Evolutionary conservation across 2,888 invertebrate species (phyloP), one percentile per base, ranked within the genome.

Genomic region (Halictus quadricinctus): DNA sequence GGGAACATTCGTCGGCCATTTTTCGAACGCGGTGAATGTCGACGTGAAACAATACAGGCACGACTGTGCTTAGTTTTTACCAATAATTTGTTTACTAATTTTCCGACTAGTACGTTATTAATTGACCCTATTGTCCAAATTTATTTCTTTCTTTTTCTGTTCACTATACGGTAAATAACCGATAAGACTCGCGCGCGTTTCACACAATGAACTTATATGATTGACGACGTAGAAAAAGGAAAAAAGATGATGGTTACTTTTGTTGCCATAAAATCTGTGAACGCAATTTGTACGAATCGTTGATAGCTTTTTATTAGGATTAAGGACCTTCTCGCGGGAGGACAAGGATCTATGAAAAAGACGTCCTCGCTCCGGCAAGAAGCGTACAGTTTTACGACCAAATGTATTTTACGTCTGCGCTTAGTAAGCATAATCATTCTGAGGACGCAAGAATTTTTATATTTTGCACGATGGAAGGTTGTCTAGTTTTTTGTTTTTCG

Each of bases 331-430:
- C 87, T 83, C 80, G 83, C 80, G 58, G 80, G 85, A 75, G 87
- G 58, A 74, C 73, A 76, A 83, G 86, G 76, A 83, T 74, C 75
- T 80, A 78, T 79, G 50, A 21, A 10, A 76, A 41, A 15, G 66
- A 70, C 76, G 75, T 43, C 78, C 81, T 77, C 79, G 43, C 79
- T 88, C 85, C 88, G 60, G 81, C 80, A 79, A 76, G 86, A 88
- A 87, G 88, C 87, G 88, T 91, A 89, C 89, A 91, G 88, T 91
- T 92, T 91, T 91, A 91, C 87, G 90, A 93, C 91, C 92, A 92
- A 92, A 91, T 90, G 87, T 92, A 91, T 92, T 92, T 90, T 88
- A 83, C 89, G 88, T 80, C 81, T 86, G 88, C 90, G 90, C 91
- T 89, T 86, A 87, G 84, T 84, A 80, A 90, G 87, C 90, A 91